A percentile compares a stretch with the other conserved stretches of the same genome.
phyloP scores from a whole-genome alignment of 2,113 vertebrate genomes.

The Pseudorectes ferrugineus region DNA sequence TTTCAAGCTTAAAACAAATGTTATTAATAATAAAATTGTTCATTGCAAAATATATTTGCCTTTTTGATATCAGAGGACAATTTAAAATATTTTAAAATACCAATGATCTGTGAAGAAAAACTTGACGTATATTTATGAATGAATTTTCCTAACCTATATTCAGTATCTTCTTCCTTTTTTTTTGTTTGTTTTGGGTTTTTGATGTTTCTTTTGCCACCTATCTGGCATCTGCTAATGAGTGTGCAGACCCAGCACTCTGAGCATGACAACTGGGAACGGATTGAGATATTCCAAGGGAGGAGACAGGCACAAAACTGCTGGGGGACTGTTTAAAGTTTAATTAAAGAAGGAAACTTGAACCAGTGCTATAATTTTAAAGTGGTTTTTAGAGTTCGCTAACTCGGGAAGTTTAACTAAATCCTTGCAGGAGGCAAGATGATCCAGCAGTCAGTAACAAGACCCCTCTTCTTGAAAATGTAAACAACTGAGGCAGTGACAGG shows the following conservation, averaged over 20 bases:
- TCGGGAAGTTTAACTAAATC: not conserved
- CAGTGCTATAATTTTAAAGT: not conserved
- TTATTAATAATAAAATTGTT: not conserved
- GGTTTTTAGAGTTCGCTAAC: not conserved
- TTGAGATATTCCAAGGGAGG: not conserved
- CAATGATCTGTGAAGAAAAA: not conserved
- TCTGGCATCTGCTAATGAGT: not conserved
- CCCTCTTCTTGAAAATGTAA: not conserved
- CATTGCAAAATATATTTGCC: accelerated
- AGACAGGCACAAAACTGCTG: not conserved
- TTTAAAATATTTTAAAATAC: not conserved
- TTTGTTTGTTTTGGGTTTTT: not conserved
- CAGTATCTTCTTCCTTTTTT: not conserved
- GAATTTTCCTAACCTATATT: not conserved
- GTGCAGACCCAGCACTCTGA: not conserved
- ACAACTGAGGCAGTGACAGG: not conserved
- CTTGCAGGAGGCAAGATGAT: not conserved
- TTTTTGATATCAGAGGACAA: not conserved
- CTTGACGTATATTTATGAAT: not conserved
- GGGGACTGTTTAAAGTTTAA: not conserved
- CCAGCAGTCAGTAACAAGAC: not conserved
- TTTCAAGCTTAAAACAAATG: not conserved
- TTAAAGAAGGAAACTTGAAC: not conserved
- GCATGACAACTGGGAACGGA: not conserved
- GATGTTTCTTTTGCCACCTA: not conserved